Conservation (phyloP, 2,113 vertebrate genomes). For the Megatriorchis doriae region DNA sequence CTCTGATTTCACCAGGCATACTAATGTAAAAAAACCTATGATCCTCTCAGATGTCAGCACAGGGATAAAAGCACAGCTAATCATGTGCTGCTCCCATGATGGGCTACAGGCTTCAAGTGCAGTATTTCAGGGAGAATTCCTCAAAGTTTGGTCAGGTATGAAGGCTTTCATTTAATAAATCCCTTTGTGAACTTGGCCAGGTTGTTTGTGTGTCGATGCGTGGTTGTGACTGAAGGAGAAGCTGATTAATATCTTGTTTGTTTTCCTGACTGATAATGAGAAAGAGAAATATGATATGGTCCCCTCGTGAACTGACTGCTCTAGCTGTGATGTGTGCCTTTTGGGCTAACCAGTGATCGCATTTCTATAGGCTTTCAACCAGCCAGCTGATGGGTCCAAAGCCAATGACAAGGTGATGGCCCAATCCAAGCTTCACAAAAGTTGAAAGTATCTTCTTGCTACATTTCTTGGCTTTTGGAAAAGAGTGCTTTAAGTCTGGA, state of each 20-base stretch:
- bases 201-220: background rate
- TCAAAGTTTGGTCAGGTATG: background rate
- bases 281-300: background rate
- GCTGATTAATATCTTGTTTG: background rate
- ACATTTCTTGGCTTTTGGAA: background rate
- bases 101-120: background rate
- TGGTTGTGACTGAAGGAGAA: background rate
- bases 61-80: background rate
- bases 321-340: background rate
- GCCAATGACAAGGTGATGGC: too few species aligned
- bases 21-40: background rate
- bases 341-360: background rate
- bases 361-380: background rate
- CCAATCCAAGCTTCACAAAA: background rate
- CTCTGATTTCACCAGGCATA: background rate
- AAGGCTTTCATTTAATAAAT: background rate
- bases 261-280: background rate
- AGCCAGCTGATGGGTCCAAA: background rate
- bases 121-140: background rate
- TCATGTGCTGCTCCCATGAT: background rate
- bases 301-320: background rate
- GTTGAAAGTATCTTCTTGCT: background rate
- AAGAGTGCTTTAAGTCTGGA: background rate
- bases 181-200: background rate
- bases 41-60: background rate